Conservation (phyloP, 2,888 invertebrate species). For the Halictus quadricinctus region DNA sequence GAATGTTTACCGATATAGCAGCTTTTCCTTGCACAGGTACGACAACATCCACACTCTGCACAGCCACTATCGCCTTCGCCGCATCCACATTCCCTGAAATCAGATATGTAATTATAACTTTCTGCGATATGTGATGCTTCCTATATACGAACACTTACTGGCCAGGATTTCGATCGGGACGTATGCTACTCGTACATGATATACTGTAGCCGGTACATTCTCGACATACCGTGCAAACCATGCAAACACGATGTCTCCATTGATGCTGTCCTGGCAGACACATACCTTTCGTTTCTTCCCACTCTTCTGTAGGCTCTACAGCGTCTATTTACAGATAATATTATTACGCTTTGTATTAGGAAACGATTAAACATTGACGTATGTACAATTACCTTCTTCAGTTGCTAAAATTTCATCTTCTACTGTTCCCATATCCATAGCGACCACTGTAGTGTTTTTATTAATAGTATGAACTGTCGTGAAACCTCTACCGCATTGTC, state of each 20-base stretch:
- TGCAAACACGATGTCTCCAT: constrained; percentile 92
- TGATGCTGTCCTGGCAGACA: constrained; percentile 89
- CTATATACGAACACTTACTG: constrained; percentile 67
- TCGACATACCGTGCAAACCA: constrained; percentile 94
- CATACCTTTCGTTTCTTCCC: constrained; percentile 84
- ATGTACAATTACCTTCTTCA: constrained; percentile 76
- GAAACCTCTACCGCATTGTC: constrained; percentile 97
- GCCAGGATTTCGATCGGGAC: constrained; percentile 88
- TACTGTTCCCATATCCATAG: constrained; percentile 84
- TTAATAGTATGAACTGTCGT: constrained; percentile 83
- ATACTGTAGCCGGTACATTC: constrained; percentile 97
- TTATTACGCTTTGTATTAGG: not conserved
- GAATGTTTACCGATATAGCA: constrained; percentile 82
- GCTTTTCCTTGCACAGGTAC: constrained; percentile 91
- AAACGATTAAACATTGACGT: not conserved
- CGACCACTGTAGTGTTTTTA: constrained; percentile 82
- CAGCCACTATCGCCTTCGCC: constrained; percentile 98
- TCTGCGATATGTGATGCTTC: not conserved
- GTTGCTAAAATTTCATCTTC: constrained; percentile 79
- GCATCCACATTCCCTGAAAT: constrained; percentile 93
- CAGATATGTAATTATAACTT: constrained; percentile 76
- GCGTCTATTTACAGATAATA: constrained; percentile 62
- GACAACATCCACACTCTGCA: constrained; percentile 95
- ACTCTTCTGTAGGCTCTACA: constrained; percentile 83
- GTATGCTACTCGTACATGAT: constrained; percentile 90